These are phyloP conservation scores for Leucoptera coffeella DNA, from an alignment of 2,888 invertebrate genomes.

Conservation along the genomic window DNA sequence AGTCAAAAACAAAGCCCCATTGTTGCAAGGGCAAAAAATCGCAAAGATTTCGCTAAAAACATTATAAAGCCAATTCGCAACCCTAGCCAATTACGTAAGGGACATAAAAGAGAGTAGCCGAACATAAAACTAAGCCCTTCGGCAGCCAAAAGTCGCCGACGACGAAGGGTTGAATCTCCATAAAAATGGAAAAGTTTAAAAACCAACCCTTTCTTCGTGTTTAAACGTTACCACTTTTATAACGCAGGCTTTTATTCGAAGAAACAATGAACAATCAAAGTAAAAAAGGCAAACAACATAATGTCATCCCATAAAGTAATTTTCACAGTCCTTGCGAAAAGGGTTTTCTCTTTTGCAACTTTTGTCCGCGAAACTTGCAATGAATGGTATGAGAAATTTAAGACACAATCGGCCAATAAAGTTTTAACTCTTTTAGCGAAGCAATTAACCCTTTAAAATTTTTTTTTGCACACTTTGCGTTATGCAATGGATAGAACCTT, in stretches of 20 bases:
- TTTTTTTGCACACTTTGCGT: no score
- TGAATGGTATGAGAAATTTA: constrained; percentile 17
- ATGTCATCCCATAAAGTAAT: constrained; percentile 42
- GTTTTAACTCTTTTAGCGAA: no score
- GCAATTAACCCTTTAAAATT: no score
- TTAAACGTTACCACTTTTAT: no score
- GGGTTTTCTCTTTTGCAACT: constrained; percentile 22
- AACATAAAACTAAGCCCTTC: constrained; percentile 48
- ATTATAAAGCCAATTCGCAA: constrained; percentile 10
- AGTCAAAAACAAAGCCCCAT: no score
- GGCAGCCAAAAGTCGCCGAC: constrained; percentile 29
- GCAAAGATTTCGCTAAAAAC: no score
- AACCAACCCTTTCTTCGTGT: no score
- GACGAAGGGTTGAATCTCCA: constrained; percentile 45
- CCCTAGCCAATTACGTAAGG: constrained; percentile 42
- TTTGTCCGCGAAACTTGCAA: constrained; percentile 33
- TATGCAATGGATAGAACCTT: no score
- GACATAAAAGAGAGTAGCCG: constrained; percentile 36
- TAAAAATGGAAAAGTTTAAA: constrained; percentile 37
- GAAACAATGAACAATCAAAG: constrained; percentile 9
- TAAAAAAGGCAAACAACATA: constrained; percentile 23
- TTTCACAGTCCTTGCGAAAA: constrained; percentile 50
- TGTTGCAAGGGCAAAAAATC: no score
- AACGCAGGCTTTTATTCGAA: no score
- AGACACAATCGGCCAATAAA: no score